Base-by-base conservation (phyloP, 2,113 vertebrate species). In the Aleadryas rufinucha region DNA sequence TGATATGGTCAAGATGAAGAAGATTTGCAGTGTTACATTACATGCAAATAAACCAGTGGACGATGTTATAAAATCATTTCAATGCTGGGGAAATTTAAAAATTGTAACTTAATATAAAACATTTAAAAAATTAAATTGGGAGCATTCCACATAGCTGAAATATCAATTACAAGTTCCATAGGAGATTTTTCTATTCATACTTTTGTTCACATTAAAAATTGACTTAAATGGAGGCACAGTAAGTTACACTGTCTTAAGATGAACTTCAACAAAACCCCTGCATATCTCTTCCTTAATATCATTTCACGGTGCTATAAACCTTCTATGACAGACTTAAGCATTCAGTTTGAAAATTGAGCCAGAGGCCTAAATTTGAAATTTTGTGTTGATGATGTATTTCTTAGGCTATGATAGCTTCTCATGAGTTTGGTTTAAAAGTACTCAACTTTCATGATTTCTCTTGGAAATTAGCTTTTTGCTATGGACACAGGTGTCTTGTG, bases 161-260 rank as follows among this genome's bases (percentile, higher is more conserved):
- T 57, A 44, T 2, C 3, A 41, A 9, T 83, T 84, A 28, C 6
- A 72, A 50, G 2, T 65, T 69, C 37, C n/a, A 8, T 14, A 49
- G 13, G 9, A 87, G 11, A n/a, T 66, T 89, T 81, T 91, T 44
- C 21, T 39, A 31, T 66, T 78, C 33, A 54, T 63, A 59, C 1
- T 13, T 87, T 82, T 4, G 30, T 75, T 93, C 9, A 35, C 24
- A 84, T 54, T 66, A 77, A 71, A 90, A 87, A 60, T 28, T 50
- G 0, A 39, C 35, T 72, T 60, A 1, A 52, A 27, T 0, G 1
- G 20, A 81, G 17, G 6, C 37, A 71, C 2, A 10, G 30, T 69
- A 78, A 74, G 10, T 33, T 84, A 70, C 0, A 0, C 3, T 70
- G 2, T 59, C 13, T 74, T 77, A 78, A 71, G 11, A 70, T 63